These are phyloP conservation scores for Apotomis turbidana DNA, from an alignment of 2,888 invertebrate genomes.

Conservation along the genomic window DNA sequence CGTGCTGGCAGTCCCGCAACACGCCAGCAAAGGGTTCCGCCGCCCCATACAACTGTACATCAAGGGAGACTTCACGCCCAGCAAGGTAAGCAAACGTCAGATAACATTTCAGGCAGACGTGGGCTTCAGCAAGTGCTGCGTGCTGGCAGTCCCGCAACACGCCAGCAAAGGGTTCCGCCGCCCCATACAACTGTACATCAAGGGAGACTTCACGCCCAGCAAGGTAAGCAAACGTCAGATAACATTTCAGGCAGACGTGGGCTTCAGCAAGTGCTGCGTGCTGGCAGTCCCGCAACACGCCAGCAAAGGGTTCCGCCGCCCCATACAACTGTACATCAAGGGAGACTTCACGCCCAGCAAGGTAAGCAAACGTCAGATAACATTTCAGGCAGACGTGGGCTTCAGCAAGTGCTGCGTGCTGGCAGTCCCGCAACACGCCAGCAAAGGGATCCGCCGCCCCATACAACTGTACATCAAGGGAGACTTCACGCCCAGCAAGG, in stretches of 20 bases:
- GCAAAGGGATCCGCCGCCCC: conserved; percentile 94
- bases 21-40: conserved; percentile 94
- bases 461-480: conserved; percentile 88
- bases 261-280: conserved; percentile 71
- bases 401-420: conserved; percentile 81
- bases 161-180: conserved; percentile 94
- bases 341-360: conserved; percentile 86
- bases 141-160: conserved; percentile 91
- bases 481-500: conserved; percentile 85
- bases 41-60: conserved; percentile 90
- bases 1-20: conserved; percentile 91
- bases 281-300: conserved; percentile 92
- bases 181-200: conserved; percentile 88
- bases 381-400: too few relatives aligned
- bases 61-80: conserved; percentile 86
- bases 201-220: conserved; percentile 86
- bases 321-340: conserved; percentile 88
- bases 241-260: too few relatives aligned
- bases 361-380: conserved; percentile 31
- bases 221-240: conserved; percentile 56
- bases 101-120: too few relatives aligned
- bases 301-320: conserved; percentile 94
- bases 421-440: conserved; percentile 91
- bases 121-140: conserved; percentile 62
- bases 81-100: conserved; percentile 62